Conservation (phyloP, 2,797 vertebrate genomes). For the Sebastes steindachneri region DNA sequence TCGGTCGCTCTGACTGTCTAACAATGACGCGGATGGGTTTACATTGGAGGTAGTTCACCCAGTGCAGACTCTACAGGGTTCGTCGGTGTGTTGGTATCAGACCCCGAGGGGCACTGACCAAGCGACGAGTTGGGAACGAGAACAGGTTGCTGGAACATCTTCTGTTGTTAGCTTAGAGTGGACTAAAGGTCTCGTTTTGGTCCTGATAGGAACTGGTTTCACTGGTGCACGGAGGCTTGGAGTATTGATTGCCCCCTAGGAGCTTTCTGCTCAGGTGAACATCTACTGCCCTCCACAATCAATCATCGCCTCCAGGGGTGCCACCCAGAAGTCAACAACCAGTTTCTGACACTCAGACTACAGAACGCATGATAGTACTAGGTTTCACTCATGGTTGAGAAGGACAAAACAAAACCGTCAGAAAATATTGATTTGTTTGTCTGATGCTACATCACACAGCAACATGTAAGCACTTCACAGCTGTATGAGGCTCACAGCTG, state of each 20-base stretch:
- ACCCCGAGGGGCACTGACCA: neutral
- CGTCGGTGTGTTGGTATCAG: too few species aligned
- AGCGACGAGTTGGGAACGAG: neutral
- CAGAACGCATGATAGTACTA: neutral
- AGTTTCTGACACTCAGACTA: constrained; percentile 33
- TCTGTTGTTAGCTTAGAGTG: neutral
- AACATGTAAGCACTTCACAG: constrained; percentile 10
- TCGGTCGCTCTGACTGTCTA: neutral
- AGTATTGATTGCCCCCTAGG: constrained; percentile 41
- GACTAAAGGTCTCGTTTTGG: neutral
- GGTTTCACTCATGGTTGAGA: neutral
- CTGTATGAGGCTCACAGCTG: constrained; percentile 1
- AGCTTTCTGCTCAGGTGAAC: constrained; percentile 77
- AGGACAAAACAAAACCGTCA: neutral
- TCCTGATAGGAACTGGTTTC: constrained; percentile 23
- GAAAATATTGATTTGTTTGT: constrained; percentile 2
- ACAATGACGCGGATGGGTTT: neutral
- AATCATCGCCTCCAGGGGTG: constrained; percentile 64
- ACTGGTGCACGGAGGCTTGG: neutral
- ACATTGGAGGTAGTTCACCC: neutral
- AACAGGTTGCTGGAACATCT: neutral
- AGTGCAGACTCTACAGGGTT: too few species aligned
- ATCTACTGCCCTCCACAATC: constrained; percentile 60
- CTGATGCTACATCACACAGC: neutral
- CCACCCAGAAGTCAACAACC: constrained; percentile 49